A percentile compares a stretch with the other conserved stretches of the same genome.
phyloP scores from a whole-genome alignment of 1,140 invertebrate species.

The Trichonephila inaurata region DNA sequence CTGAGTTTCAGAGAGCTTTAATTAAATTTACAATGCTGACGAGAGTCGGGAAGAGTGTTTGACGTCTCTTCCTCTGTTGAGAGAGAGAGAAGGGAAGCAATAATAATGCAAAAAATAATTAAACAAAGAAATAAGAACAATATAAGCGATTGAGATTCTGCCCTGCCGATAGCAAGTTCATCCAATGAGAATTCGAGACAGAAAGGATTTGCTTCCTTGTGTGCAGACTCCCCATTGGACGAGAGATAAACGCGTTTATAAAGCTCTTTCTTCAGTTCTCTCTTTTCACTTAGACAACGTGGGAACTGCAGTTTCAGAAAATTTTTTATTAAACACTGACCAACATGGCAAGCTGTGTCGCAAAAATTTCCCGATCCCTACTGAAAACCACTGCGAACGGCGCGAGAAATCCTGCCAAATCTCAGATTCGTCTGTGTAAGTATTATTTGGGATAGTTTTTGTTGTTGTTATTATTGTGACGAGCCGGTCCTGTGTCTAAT shows the following conservation, averaged over 20 bases:
- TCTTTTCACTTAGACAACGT: constrained; percentile 24
- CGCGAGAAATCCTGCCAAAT: neutral
- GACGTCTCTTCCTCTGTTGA: no score
- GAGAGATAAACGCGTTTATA: neutral
- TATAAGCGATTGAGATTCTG: neutral
- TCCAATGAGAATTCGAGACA: neutral
- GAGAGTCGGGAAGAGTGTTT: no score
- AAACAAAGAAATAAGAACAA: neutral
- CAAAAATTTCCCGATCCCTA: constrained; percentile 54
- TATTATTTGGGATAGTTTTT: neutral
- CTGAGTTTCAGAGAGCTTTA: no score
- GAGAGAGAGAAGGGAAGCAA: no score
- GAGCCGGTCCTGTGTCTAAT: neutral
- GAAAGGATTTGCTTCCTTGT: neutral
- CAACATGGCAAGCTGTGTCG: constrained; percentile 38
- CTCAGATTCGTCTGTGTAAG: constrained; percentile 19
- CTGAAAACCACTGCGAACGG: neutral
- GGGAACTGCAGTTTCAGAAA: neutral
- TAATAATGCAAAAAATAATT: no score
- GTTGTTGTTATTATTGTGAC: neutral
- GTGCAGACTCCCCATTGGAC: neutral
- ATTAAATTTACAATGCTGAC: no score
- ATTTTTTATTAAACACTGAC: neutral
- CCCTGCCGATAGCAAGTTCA: neutral
- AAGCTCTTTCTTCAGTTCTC: neutral